phyloP scores from a whole-genome alignment of 2,888 invertebrate species.

The Gymnosoma rotundatum region DNA sequence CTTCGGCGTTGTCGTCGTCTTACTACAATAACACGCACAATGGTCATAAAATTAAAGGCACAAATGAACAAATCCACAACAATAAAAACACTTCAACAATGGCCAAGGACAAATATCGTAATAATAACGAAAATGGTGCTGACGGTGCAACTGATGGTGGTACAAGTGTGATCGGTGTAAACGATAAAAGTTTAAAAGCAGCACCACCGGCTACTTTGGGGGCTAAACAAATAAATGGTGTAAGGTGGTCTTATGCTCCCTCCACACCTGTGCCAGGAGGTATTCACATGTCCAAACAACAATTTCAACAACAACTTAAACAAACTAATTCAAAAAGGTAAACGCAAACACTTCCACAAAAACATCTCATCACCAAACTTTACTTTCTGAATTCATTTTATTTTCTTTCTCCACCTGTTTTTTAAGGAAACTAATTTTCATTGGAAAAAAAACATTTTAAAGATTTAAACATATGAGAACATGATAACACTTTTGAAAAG shows the following conservation, averaged over 20 bases:
- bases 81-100: constrained; percentile 52
- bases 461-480: too few relatives aligned
- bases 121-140: not conserved
- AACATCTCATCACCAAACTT: not conserved
- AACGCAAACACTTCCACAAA: constrained; percentile 32
- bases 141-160: constrained; percentile 4
- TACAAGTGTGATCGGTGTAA: constrained; percentile 33
- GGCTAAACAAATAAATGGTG: constrained; percentile 44
- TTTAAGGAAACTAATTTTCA: too few relatives aligned
- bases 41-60: constrained; percentile 53
- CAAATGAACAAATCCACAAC: constrained; percentile 37
- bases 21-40: constrained; percentile 64
- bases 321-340: constrained; percentile 78
- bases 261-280: constrained; percentile 72
- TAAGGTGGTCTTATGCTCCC: constrained; percentile 39
- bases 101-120: constrained; percentile 65
- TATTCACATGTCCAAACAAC: constrained; percentile 76
- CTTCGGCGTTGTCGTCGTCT: constrained; percentile 32
- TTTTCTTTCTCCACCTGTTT: too few relatives aligned
- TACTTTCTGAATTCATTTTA: too few relatives aligned
- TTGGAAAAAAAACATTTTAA: too few relatives aligned
- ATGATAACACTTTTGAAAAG: too few relatives aligned
- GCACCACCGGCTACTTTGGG: constrained; percentile 1
- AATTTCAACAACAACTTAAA: constrained; percentile 78
- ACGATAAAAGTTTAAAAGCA: constrained; percentile 59